A percentile compares a stretch with the other conserved stretches of the same genome.
Conservation (phyloP, 1,140 invertebrate species). For the Drosophila rufa region DNA sequence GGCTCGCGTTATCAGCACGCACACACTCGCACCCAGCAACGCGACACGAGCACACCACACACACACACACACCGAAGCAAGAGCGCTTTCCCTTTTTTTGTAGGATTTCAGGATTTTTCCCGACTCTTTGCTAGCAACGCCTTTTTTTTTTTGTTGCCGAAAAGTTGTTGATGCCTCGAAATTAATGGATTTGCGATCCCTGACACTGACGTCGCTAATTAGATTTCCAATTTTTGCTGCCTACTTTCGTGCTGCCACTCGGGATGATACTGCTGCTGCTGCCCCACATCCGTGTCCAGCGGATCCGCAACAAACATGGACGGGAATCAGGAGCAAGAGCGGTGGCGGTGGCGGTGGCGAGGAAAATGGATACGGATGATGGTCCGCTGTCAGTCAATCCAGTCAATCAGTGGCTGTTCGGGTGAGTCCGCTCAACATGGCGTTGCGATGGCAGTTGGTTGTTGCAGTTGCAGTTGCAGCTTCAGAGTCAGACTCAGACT, state of each 20-base stretch:
- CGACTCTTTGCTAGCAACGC: slow-evolving; percentile 41
- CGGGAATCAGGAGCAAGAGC: slow-evolving; percentile 2
- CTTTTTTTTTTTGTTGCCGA: slow-evolving; percentile 20
- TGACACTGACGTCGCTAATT: slow-evolving; percentile 59
- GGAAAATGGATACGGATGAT: slow-evolving; percentile 35
- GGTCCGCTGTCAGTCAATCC: slow-evolving; percentile 30
- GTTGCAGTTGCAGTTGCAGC: slow-evolving; percentile 20
- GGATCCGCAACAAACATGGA: slow-evolving; percentile 17
- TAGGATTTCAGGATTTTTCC: slow-evolving; percentile 20
- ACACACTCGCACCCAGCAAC: slow-evolving; percentile 22
- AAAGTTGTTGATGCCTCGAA: slow-evolving; percentile 34
- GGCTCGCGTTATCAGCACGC: slow-evolving; percentile 51
- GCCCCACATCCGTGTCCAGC: slow-evolving; percentile 26
- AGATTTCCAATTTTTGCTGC: slow-evolving; percentile 45
- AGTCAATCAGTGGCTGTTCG: slow-evolving; percentile 31
- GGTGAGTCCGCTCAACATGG: slow-evolving; percentile 24
- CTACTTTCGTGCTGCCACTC: slow-evolving; percentile 17
- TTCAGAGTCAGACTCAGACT: background rate
- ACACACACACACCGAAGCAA: slow-evolving; percentile 20
- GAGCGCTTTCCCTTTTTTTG: slow-evolving; percentile 52
- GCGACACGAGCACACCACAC: slow-evolving; percentile 15
- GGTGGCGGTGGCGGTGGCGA: background rate
- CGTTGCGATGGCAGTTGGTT: slow-evolving; percentile 36
- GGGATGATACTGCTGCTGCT: slow-evolving; percentile 3
- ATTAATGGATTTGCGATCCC: slow-evolving; percentile 47